A percentile compares a stretch with the other conserved stretches of the same genome.
These are phyloP conservation scores for Dasyurus viverrinus DNA, from an alignment of 2,113 vertebrate genomes.

Conservation along the genomic window DNA sequence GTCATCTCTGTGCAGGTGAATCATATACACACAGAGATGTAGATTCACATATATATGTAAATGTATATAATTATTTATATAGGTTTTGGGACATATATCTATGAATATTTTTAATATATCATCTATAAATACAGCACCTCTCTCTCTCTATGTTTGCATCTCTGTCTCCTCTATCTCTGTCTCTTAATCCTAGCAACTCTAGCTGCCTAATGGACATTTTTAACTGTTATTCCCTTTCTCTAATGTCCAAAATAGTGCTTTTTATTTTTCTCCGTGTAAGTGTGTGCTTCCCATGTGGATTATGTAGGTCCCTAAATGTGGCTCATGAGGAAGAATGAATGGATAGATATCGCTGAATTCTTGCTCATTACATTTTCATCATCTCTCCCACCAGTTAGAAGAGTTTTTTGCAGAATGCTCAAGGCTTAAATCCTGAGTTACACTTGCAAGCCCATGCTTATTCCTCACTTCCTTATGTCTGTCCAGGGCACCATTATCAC, in stretches of 20 bases:
- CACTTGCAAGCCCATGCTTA: not conserved
- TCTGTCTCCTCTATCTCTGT: not conserved
- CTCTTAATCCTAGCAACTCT: not conserved
- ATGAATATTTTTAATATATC: not conserved
- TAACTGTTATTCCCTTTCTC: not conserved
- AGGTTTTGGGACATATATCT: not conserved
- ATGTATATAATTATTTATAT: not conserved
- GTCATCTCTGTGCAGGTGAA: not conserved
- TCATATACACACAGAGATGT: not conserved
- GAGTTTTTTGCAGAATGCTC: not conserved
- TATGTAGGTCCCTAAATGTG: not conserved
- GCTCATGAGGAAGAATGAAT: not conserved
- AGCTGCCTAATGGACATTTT: not conserved
- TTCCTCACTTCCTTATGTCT: not conserved
- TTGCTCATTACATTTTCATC: not conserved
- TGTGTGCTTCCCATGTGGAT: not conserved
- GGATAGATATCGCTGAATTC: not conserved
- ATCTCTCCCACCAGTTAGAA: not conserved
- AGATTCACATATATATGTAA: not conserved
- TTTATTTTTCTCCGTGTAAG: not conserved
- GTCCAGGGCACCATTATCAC: not conserved
- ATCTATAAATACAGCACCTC: not conserved
- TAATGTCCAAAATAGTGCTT: not conserved
- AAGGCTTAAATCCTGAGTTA: not conserved
- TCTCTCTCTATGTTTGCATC: not conserved